phyloP scores from a whole-genome alignment of 1,140 invertebrate genomes.

The Drosophila littoralis region DNA sequence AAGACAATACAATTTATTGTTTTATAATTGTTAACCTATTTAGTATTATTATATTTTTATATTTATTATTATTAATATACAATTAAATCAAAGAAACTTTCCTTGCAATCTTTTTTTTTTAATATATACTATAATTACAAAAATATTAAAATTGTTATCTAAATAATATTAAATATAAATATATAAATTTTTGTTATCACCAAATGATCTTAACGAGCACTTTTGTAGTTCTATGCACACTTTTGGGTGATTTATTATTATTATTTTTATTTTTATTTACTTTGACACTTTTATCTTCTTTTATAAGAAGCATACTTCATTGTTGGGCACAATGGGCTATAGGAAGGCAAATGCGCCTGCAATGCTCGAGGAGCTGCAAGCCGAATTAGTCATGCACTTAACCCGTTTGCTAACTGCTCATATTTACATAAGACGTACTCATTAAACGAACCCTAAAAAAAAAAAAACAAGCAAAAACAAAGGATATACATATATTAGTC shows the following conservation, averaged over 20 bases:
- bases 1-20: no score
- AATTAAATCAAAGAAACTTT: no score
- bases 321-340: not conserved
- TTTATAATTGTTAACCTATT: no score
- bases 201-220: no score
- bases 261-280: no score
- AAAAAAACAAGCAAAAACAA: slow-evolving; percentile 27
- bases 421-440: slow-evolving; percentile 55
- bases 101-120: no score
- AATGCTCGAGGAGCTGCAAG: not conserved
- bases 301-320: not conserved
- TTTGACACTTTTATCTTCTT: not conserved
- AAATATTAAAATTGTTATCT: no score
- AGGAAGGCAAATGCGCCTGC: not conserved
- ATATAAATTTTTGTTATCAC: no score
- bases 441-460: slow-evolving; percentile 44
- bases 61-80: no score
- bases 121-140: no score
- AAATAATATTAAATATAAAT: no score
- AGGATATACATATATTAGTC: slow-evolving; percentile 45
- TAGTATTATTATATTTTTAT: no score
- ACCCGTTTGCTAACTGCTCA: slow-evolving; percentile 44
- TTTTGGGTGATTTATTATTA: not conserved
- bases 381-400: slow-evolving; percentile 51
- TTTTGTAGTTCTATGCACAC: not conserved